Evolutionary conservation across 2,797 vertebrate genomes (phyloP).

Genomic region (Scomberomorus guttatus): DNA sequence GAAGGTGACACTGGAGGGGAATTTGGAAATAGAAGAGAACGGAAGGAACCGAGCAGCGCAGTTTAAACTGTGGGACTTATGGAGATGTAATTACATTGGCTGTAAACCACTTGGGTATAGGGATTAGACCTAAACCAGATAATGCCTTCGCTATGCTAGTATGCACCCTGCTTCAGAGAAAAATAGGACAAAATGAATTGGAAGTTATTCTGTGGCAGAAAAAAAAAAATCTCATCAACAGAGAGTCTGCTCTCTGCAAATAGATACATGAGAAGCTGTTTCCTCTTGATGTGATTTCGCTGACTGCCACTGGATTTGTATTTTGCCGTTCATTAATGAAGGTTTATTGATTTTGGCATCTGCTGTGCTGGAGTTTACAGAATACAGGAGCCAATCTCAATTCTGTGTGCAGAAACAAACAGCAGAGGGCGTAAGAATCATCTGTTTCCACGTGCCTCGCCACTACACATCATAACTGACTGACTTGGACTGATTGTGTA

Average conservation of each 20-base stretch:
- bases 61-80: constrained; percentile 69
- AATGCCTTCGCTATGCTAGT: constrained; percentile 70
- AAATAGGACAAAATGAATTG: constrained; percentile 77
- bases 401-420: constrained; percentile 44
- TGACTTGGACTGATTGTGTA: neutral
- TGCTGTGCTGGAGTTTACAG: constrained; percentile 36
- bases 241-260: constrained; percentile 60
- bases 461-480: neutral
- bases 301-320: constrained; percentile 65
- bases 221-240: constrained; percentile 46
- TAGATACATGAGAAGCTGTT: constrained; percentile 59
- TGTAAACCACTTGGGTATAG: constrained; percentile 79
- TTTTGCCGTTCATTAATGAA: constrained; percentile 66
- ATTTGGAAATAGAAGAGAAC: constrained; percentile 44
- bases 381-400: constrained; percentile 16
- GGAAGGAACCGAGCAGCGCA: constrained; percentile 41
- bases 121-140: constrained; percentile 81
- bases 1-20: constrained; percentile 29
- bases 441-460: constrained; percentile 38
- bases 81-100: constrained; percentile 82
- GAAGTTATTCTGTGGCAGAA: constrained; percentile 57
- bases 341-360: constrained; percentile 70
- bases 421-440: constrained; percentile 81
- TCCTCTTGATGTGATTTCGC: constrained; percentile 61
- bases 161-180: constrained; percentile 61